Percentiles rank a stretch among this genome's conserved stretches.
Evolutionary conservation across 2,113 vertebrate species (phyloP).

Genomic region (Amphiprion percula): DNA sequence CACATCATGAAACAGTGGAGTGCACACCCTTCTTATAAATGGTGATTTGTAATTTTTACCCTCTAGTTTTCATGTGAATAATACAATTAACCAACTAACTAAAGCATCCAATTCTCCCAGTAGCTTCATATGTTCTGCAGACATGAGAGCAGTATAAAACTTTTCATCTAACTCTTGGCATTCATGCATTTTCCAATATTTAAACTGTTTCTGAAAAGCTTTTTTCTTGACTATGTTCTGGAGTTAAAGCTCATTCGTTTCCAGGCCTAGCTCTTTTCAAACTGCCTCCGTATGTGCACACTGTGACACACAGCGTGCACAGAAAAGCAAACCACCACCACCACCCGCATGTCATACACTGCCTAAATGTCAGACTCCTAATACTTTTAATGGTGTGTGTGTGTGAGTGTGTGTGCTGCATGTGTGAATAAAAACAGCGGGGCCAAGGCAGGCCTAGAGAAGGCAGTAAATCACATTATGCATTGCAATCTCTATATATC

Average conservation of each 20-base stretch:
- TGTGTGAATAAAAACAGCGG: conserved; percentile 69
- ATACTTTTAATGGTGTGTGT: conserved; percentile 50
- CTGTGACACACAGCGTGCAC: conserved; percentile 29
- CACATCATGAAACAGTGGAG: no score
- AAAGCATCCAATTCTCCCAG: no score
- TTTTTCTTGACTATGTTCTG: neutral
- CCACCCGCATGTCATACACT: conserved; percentile 60
- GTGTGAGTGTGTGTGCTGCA: conserved; percentile 17
- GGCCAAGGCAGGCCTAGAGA: conserved; percentile 57
- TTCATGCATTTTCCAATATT: neutral
- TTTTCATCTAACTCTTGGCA: neutral
- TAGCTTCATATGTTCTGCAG: neutral
- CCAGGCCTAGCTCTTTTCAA: neutral
- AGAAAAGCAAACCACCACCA: conserved; percentile 64
- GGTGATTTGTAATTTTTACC: neutral
- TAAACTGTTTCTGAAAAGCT: neutral
- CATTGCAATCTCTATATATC: conserved; percentile 66
- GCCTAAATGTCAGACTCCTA: conserved; percentile 76
- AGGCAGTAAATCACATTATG: conserved; percentile 75
- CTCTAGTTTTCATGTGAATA: neutral
- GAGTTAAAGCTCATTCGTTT: neutral
- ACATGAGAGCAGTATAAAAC: neutral
- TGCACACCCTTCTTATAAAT: no score
- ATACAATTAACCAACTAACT: neutral
- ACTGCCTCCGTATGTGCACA: neutral